Percentiles rank a stretch among this genome's conserved stretches.
Conservation (phyloP, 2,113 vertebrate genomes). For the Theropithecus gelada region DNA sequence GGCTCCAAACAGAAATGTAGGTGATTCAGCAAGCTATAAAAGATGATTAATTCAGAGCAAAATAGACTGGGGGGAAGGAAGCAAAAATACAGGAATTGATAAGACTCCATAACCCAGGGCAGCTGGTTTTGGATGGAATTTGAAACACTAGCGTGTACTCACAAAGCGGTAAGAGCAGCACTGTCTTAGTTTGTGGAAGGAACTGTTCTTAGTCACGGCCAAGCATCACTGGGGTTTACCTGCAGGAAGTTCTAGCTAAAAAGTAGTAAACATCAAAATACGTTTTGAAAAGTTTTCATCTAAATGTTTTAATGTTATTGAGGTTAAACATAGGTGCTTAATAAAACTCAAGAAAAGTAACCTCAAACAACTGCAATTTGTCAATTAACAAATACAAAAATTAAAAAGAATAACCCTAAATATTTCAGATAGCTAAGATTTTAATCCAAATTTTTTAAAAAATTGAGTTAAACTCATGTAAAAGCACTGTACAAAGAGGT, state of each 20-base stretch:
- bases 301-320: background rate
- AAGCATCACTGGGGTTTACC: background rate
- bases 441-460: background rate
- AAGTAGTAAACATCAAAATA: background rate
- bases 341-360: background rate
- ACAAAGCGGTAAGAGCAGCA: background rate
- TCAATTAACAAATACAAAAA: background rate
- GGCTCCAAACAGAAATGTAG: background rate
- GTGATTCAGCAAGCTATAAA: background rate
- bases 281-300: background rate
- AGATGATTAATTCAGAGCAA: background rate
- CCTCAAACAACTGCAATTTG: background rate
- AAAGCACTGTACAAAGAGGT: background rate
- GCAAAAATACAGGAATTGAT: background rate
- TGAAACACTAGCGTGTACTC: background rate
- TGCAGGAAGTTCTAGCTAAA: background rate
- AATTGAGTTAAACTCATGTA: background rate
- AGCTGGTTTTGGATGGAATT: background rate
- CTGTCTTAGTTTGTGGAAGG: background rate
- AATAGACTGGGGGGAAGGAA: background rate
- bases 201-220: fast-evolving
- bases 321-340: background rate
- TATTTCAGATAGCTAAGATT: background rate
- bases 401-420: background rate
- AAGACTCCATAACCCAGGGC: background rate